Conservation (phyloP, 2,888 invertebrate species). For the Xylota sylvarum region DNA sequence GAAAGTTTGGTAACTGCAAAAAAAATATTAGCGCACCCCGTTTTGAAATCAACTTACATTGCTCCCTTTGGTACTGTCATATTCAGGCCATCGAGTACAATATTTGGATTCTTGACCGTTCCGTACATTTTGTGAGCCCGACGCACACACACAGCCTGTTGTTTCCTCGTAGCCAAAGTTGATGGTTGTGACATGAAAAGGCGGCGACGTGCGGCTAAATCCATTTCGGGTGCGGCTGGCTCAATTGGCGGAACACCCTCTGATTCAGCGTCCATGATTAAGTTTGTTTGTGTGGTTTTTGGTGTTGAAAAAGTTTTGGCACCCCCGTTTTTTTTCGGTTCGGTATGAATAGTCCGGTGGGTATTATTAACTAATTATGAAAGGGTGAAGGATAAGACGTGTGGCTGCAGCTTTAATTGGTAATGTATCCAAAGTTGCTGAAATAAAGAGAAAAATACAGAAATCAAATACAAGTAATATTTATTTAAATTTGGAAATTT, state of each 20-base stretch:
- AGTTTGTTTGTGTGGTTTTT: slow-evolving; percentile 52
- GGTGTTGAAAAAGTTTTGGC: slow-evolving; percentile 23
- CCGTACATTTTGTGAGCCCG: slow-evolving; percentile 94
- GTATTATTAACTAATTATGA: slow-evolving; percentile 19
- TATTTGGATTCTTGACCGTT: slow-evolving; percentile 90
- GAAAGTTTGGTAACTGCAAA: slow-evolving; percentile 1
- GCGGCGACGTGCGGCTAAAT: slow-evolving; percentile 86
- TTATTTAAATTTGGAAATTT: neutral
- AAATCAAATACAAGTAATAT: neutral
- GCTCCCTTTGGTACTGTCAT: slow-evolving; percentile 96
- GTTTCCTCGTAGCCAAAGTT: slow-evolving; percentile 89
- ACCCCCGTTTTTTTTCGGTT: slow-evolving; percentile 20
- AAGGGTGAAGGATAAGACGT: slow-evolving; percentile 4
- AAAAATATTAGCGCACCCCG: slow-evolving; percentile 14
- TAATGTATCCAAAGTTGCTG: slow-evolving; percentile 45
- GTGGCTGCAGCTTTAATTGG: slow-evolving; percentile 11
- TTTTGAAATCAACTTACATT: slow-evolving; percentile 88
- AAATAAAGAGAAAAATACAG: slow-evolving; percentile 34
- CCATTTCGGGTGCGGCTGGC: slow-evolving; percentile 83
- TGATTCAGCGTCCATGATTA: slow-evolving; percentile 83
- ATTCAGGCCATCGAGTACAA: slow-evolving; percentile 94
- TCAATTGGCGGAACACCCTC: slow-evolving; percentile 84
- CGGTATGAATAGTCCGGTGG: slow-evolving; percentile 27
- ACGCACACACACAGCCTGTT: slow-evolving; percentile 94
- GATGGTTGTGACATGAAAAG: slow-evolving; percentile 89